Percentiles rank a stretch among this genome's conserved stretches.
Evolutionary conservation across 2,797 vertebrate species (phyloP).

Genomic region (Labroides dimidiatus): DNA sequence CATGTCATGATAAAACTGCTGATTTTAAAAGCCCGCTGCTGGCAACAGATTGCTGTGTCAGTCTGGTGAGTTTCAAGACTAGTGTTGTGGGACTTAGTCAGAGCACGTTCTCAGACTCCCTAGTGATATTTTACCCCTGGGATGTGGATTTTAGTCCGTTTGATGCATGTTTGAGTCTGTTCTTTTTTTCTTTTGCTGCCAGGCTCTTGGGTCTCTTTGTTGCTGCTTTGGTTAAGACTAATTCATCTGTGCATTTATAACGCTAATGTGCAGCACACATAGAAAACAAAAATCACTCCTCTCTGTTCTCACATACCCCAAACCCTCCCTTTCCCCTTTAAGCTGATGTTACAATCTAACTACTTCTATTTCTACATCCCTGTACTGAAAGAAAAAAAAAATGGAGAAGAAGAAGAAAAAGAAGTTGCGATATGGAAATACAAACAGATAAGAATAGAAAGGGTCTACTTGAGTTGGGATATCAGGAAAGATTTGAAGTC

Average conservation of each 20-base stretch:
- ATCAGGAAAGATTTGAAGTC: constrained; percentile 72
- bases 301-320: constrained; percentile 4
- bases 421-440: constrained; percentile 19
- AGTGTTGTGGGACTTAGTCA: constrained; percentile 38
- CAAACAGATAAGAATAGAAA: constrained; percentile 38
- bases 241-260: constrained; percentile 21
- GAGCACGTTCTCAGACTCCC: constrained; percentile 22
- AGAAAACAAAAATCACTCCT: neutral
- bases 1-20: no score
- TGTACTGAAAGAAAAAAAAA: no score
- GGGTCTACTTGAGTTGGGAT: constrained; percentile 67
- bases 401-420: constrained; percentile 14
- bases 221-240: constrained; percentile 3
- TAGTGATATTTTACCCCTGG: constrained; percentile 19
- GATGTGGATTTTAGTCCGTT: constrained; percentile 9
- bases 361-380: constrained; percentile 26
- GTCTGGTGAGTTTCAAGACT: constrained; percentile 36
- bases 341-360: constrained; percentile 14
- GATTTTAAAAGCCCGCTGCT: constrained; percentile 19
- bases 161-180: constrained; percentile 27
- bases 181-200: constrained; percentile 22
- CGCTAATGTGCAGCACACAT: neutral
- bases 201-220: constrained; percentile 2
- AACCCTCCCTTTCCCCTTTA: neutral
- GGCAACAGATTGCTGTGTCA: constrained; percentile 20